Evolutionary conservation across 2,888 invertebrate genomes (phyloP).

Genomic region (Flexamia atlantica): DNA sequence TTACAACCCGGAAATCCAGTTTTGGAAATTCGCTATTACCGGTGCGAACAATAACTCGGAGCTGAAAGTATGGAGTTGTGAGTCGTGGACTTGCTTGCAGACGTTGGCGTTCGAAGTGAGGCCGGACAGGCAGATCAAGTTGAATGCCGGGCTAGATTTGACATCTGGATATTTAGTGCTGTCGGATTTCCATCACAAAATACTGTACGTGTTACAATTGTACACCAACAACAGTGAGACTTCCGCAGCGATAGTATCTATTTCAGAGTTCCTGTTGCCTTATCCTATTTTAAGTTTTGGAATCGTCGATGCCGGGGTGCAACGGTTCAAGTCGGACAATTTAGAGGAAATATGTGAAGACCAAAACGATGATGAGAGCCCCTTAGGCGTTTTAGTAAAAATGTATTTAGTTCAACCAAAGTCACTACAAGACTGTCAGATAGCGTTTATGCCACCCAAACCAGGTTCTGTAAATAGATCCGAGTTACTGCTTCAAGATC

Average conservation of each 20-base stretch:
- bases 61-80: constrained; percentile 96
- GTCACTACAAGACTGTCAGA: constrained; percentile 90
- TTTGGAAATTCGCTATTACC: constrained; percentile 98
- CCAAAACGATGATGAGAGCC: constrained; percentile 78
- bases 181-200: constrained; percentile 90
- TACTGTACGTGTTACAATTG: constrained; percentile 89
- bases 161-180: constrained; percentile 92
- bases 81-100: constrained; percentile 96
- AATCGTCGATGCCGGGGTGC: constrained; percentile 85
- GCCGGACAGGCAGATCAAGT: constrained; percentile 74
- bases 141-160: constrained; percentile 90
- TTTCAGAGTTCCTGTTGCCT: constrained; percentile 92
- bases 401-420: constrained; percentile 92
- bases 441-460: constrained; percentile 78
- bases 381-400: constrained; percentile 75
- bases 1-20: constrained; percentile 85
- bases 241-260: constrained; percentile 82
- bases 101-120: constrained; percentile 83
- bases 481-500: constrained; percentile 29
- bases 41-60: constrained; percentile 92
- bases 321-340: constrained; percentile 62
- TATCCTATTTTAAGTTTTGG: constrained; percentile 94
- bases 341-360: constrained; percentile 71
- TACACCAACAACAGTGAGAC: constrained; percentile 80
- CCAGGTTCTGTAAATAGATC: constrained; percentile 60